These are phyloP conservation scores for Neostethus bicornis DNA, from an alignment of 2,797 vertebrate species.

Conservation along the genomic window DNA sequence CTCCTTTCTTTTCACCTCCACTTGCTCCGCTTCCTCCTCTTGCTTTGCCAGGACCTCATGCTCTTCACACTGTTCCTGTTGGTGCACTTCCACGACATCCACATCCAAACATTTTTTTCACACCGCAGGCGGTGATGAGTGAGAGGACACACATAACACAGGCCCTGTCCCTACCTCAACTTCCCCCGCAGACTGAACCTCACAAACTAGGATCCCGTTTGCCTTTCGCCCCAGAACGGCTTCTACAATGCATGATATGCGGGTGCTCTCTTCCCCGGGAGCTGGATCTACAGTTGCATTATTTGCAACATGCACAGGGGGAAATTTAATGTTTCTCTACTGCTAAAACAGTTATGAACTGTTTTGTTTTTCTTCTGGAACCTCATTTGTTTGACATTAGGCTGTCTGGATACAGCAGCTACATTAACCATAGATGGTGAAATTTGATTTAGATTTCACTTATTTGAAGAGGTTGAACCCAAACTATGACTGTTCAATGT, in stretches of 20 bases:
- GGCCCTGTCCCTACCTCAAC: slow-evolving; percentile 75
- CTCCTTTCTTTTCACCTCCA: slow-evolving; percentile 75
- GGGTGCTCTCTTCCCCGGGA: slow-evolving; percentile 80
- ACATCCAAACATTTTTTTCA: slow-evolving; percentile 78
- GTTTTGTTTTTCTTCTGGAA: slow-evolving; percentile 27
- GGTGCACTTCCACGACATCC: slow-evolving; percentile 71
- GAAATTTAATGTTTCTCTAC: slow-evolving; percentile 74
- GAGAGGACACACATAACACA: slow-evolving; percentile 73
- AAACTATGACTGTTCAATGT: slow-evolving; percentile 24
- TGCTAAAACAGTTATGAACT: slow-evolving; percentile 43
- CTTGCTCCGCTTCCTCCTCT: slow-evolving; percentile 74
- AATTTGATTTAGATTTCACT: slow-evolving; percentile 35
- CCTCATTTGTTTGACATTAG: slow-evolving; percentile 47
- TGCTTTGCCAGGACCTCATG: slow-evolving; percentile 71
- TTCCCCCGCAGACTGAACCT: slow-evolving; percentile 70
- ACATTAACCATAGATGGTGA: slow-evolving; percentile 41
- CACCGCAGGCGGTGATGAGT: slow-evolving; percentile 73
- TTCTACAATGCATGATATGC: slow-evolving; percentile 84
- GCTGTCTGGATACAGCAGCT: slow-evolving; percentile 32
- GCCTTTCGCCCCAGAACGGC: slow-evolving; percentile 77
- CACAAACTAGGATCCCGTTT: slow-evolving; percentile 75
- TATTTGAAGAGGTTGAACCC: slow-evolving; percentile 16
- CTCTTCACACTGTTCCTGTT: slow-evolving; percentile 76
- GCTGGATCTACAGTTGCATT: slow-evolving; percentile 84
- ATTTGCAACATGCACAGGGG: slow-evolving; percentile 84